Base-by-base conservation (phyloP, 2,797 vertebrate genomes). In the Neosilurus hyrtlii region DNA sequence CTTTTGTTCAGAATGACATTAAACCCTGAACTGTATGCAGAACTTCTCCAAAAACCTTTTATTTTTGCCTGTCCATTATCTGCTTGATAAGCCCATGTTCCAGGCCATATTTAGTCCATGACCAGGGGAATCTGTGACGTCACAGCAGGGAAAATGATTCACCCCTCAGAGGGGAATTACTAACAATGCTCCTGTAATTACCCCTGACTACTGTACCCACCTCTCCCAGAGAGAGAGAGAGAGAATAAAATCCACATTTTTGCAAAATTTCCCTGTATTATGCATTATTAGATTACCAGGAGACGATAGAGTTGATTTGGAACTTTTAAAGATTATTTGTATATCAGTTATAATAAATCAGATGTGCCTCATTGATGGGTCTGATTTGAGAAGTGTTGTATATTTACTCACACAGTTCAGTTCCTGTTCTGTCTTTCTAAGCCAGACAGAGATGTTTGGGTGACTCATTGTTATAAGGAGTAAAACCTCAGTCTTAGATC, bases 161-260 rank as follows among this genome's bases (percentile, higher is more conserved):
- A 14, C 37, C 74, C 66, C 35, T 63, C 20, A 16, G 57, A 52
- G 62, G 30, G 24, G 26, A 79, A 26, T 79, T 51, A 49, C 37
- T 43, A 43, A 66, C 43, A 63, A 79, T 79, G 57, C 80, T 26
- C 15, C 24, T 68, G 37, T 87, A 83, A 84, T 89, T 80, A 79
- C 82, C 74, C 6, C 9, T 83, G 74, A 86, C 73, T 86, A 86
- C 73, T 86, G 79, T 81, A 86, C 5, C 26, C 86, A 68, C 80
- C 84, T 82, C 56, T 72, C 49, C 7, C 30, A 59, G 10, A 20
- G 4, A 8, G 22, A 37, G 22, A 18, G n/a, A n/a, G n/a, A n/a
- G n/a, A n/a, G n/a, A n/a, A 65, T 61, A 43, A 2, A 43, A 8
- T 0, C 74, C 12, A 24, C 35, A 24, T 77, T 62, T n/a, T 9